Conservation (phyloP, 1,140 invertebrate genomes). For the Drosophila neocordata region DNA sequence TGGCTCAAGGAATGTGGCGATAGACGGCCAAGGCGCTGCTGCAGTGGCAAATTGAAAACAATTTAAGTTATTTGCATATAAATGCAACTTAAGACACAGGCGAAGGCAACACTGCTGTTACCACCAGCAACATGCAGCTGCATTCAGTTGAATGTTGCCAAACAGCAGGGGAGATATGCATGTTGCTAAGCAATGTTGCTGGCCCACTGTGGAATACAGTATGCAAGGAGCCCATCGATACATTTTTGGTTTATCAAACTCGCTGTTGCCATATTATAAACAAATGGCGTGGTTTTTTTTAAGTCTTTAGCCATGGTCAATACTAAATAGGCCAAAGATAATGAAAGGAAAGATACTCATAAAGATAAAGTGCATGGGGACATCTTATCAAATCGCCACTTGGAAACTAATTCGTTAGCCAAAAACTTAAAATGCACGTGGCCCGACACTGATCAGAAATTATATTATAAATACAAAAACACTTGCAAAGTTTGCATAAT, state of each 20-base stretch:
- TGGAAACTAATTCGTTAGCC: background rate
- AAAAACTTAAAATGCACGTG: slow-evolving; percentile 13
- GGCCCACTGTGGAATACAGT: slow-evolving; percentile 26
- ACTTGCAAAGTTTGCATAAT: slow-evolving; percentile 39
- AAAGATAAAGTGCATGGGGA: slow-evolving; percentile 15
- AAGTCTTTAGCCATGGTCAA: background rate
- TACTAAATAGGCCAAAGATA: slow-evolving; percentile 8
- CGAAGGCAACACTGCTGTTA: slow-evolving; percentile 16
- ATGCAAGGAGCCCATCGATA: background rate
- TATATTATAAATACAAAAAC: slow-evolving; percentile 22
- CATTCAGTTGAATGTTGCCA: slow-evolving; percentile 9
- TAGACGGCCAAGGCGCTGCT: slow-evolving; percentile 47
- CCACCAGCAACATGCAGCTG: slow-evolving; percentile 29
- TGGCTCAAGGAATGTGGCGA: slow-evolving; percentile 66
- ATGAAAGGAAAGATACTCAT: slow-evolving; percentile 2
- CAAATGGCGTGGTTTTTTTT: background rate
- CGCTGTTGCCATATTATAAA: background rate
- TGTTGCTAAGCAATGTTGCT: slow-evolving; percentile 31
- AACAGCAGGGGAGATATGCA: slow-evolving; percentile 19
- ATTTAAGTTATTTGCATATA: slow-evolving; percentile 81
- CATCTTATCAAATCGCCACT: slow-evolving; percentile 3
- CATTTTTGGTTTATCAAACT: background rate
- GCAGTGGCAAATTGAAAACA: slow-evolving; percentile 76
- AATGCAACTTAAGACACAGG: slow-evolving; percentile 70
- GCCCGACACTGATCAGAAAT: background rate